Evolutionary conservation across 2,888 invertebrate species (phyloP).

Genomic region (Troides oblongomaculatus): DNA sequence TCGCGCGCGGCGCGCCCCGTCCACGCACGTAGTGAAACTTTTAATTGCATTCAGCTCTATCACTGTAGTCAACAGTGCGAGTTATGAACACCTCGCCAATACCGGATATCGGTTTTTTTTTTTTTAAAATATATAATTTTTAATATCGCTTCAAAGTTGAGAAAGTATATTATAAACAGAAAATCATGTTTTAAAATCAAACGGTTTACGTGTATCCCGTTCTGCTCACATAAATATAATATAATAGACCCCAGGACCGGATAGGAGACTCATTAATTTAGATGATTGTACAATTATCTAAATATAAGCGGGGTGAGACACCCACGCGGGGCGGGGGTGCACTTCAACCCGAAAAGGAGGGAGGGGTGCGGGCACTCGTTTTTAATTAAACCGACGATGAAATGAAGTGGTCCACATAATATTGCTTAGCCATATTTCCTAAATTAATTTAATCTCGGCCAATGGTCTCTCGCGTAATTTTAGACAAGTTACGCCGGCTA

Average conservation of each 20-base stretch:
- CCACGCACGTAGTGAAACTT: constrained; percentile 79
- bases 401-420: constrained; percentile 80
- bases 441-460: constrained; percentile 70
- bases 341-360: constrained; percentile 75
- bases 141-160: background rate
- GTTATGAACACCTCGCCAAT: constrained; percentile 60
- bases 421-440: constrained; percentile 80
- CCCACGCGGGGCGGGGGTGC: constrained; percentile 68
- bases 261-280: constrained; percentile 80
- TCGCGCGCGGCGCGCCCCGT: constrained; percentile 59
- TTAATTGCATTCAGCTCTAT: constrained; percentile 79
- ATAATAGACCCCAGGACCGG: constrained; percentile 75
- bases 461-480: constrained; percentile 18
- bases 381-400: constrained; percentile 80
- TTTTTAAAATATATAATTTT: constrained; percentile 13
- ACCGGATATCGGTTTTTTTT: constrained; percentile 46
- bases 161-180: background rate
- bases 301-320: constrained; percentile 79
- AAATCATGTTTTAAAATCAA: constrained; percentile 44
- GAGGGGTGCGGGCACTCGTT: constrained; percentile 78
- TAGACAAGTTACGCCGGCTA: constrained; percentile 7
- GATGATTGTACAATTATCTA: constrained; percentile 81
- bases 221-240: constrained; percentile 65
- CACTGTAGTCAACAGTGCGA: constrained; percentile 70
- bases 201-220: constrained; percentile 67